Evolutionary conservation across 2,888 invertebrate species (phyloP), one percentile per base, ranked within the genome.

Genomic region (Agrochola lychnidis): DNA sequence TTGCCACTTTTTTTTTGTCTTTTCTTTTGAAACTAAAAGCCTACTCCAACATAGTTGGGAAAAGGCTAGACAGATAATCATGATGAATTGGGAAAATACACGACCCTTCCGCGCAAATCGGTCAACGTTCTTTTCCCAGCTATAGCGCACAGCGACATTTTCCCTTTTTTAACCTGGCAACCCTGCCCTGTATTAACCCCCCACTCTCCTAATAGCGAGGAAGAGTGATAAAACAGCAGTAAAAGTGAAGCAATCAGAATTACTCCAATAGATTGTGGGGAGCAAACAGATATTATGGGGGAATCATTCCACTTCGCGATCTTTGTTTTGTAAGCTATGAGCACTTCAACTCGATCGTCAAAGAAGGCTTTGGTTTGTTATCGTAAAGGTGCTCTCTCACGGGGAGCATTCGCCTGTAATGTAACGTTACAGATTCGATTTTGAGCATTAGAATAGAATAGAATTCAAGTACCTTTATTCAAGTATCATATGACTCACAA

Each of bases 151-250:
- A 19, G 51, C 19, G 2, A 6, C 9, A 40, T 25, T 64, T 66
- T 14, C 3, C 12, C n/a, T 40, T 63, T 51, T 57, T 1, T 25
- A n/a, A 57, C 14, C 30, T 64, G 74, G 16, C 77, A 84, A 61
- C 83, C 83, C 83, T 83, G 68, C 2, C 4, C 40, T 56, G 30
- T 16, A 78, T 76, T 75, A 83, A 82, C 87, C 87, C 83, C 83
- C 81, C 83, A 80, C 80, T 88, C 85, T 76, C 87, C 87, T 91
- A 92, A 92, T 90, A 90, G 90, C 85, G 62, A 78, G 57, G 77
- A 86, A 90, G 72, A 89, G 89, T 89, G 88, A 92, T 93, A 92
- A 93, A 93, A 93, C 88, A 89, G 90, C 90, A 89, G 83, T 92
- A 90, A 92, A 91, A 90, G 68, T 56, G 76, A 76, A 73, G 81